Conservation (phyloP, 2,888 invertebrate species). For the Lacanobia oleracea region DNA sequence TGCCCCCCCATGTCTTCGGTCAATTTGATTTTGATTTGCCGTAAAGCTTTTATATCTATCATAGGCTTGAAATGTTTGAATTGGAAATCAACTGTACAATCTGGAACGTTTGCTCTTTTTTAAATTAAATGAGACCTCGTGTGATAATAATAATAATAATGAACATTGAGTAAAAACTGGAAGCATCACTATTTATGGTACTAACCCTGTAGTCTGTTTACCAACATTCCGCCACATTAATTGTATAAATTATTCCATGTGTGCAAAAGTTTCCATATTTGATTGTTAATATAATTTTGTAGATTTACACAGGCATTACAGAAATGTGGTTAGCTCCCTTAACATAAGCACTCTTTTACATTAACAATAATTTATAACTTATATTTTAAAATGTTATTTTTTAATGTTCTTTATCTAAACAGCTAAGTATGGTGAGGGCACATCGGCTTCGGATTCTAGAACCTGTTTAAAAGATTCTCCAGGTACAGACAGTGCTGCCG, state of each 20-base stretch:
- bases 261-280: slow-evolving; percentile 30
- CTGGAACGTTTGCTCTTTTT: too few relatives aligned
- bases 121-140: too few relatives aligned
- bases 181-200: background rate
- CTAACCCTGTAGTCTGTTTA: background rate
- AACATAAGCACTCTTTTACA: background rate
- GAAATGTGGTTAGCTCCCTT: slow-evolving; percentile 9
- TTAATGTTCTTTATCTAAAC: slow-evolving; percentile 70
- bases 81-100: too few relatives aligned
- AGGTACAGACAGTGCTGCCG: slow-evolving; percentile 91
- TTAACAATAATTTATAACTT: background rate
- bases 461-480: slow-evolving; percentile 92
- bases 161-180: background rate
- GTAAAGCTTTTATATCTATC: too few relatives aligned
- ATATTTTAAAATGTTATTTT: slow-evolving; percentile 7
- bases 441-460: slow-evolving; percentile 90
- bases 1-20: too few relatives aligned
- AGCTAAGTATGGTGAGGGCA: slow-evolving; percentile 82
- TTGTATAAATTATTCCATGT: slow-evolving; percentile 25
- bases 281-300: slow-evolving; percentile 13
- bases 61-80: too few relatives aligned
- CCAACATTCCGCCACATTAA: too few relatives aligned
- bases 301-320: slow-evolving; percentile 28
- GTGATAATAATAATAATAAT: too few relatives aligned
- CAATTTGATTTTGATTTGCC: too few relatives aligned